Evolutionary conservation across 2,888 invertebrate genomes (phyloP).

Genomic region (Drosophila silvestris): DNA sequence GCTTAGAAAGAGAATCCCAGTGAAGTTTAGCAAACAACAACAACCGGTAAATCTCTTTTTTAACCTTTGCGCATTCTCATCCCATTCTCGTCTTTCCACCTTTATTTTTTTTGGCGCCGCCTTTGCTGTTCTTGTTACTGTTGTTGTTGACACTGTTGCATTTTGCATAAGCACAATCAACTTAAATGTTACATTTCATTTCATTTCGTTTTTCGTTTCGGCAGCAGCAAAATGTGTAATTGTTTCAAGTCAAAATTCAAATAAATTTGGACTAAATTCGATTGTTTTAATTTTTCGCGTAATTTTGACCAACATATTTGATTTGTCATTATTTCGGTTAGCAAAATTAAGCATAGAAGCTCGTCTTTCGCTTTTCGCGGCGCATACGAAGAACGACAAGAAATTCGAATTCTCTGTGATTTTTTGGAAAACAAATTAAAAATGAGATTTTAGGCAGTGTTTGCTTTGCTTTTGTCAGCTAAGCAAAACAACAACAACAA

Average conservation of each 20-base stretch:
- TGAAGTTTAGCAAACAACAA: constrained; percentile 23
- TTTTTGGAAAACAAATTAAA: not conserved
- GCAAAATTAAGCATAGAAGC: not conserved
- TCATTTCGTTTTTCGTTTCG: constrained; percentile 15
- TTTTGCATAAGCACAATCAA: constrained; percentile 22
- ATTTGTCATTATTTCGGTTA: not conserved
- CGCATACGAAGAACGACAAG: not conserved
- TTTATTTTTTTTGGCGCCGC: constrained; percentile 34
- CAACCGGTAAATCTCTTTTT: constrained; percentile 70
- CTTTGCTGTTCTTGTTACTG: constrained; percentile 34
- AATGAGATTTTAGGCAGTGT: constrained; percentile 2
- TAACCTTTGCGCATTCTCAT: constrained; percentile 29
- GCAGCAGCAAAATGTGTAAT: constrained; percentile 1
- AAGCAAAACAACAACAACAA: constrained; percentile 3
- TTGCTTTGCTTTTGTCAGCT: constrained; percentile 6
- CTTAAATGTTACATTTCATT: not conserved
- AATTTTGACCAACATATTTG: not conserved
- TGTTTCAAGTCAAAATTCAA: not conserved
- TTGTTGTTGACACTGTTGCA: constrained; percentile 60
- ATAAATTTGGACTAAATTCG: not conserved
- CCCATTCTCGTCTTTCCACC: constrained; percentile 36
- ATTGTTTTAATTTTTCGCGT: not conserved
- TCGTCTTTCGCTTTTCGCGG: not conserved
- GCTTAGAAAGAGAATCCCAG: constrained; percentile 17
- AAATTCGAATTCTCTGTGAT: not conserved